Conservation (phyloP, 2,888 invertebrate species). For the Andrena bucephala region DNA sequence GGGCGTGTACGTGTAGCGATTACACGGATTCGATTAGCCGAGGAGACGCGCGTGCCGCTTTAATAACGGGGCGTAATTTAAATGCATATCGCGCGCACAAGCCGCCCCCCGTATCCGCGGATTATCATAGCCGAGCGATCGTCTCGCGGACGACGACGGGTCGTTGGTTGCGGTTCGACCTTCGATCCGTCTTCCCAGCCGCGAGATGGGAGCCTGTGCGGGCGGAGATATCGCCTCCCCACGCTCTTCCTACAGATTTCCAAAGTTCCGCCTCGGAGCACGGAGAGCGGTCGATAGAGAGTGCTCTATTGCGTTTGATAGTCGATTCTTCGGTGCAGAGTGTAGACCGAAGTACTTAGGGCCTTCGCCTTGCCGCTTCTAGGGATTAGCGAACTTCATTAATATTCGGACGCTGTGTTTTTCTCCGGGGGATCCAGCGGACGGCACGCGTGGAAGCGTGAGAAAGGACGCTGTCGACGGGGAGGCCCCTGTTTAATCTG, state of each 20-base stretch:
- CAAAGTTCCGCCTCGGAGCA: slow-evolving; percentile 14
- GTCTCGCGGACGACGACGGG: slow-evolving; percentile 34
- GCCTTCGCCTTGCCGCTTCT: neutral
- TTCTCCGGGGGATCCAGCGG: neutral
- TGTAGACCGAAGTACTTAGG: slow-evolving; percentile 18
- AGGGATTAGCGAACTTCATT: slow-evolving; percentile 17
- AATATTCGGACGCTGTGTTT: slow-evolving; percentile 6
- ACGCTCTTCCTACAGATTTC: slow-evolving; percentile 10
- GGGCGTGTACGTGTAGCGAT: slow-evolving; percentile 9
- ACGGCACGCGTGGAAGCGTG: slow-evolving; percentile 9
- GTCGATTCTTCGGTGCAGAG: slow-evolving; percentile 4
- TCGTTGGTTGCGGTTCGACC: slow-evolving; percentile 4
- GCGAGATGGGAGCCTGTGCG: neutral
- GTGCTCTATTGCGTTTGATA: slow-evolving; percentile 16
- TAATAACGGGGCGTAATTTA: slow-evolving; percentile 65
- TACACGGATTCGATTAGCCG: slow-evolving; percentile 44
- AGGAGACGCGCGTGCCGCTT: slow-evolving; percentile 52
- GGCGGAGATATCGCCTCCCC: neutral
- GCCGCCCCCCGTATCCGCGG: neutral
- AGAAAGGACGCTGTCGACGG: slow-evolving; percentile 13
- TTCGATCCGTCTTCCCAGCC: slow-evolving; percentile 16
- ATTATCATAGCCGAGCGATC: slow-evolving; percentile 65
- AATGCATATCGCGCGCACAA: slow-evolving; percentile 62
- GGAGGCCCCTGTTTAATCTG: slow-evolving; percentile 10
- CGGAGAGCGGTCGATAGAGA: slow-evolving; percentile 1